Percentiles rank a stretch among this genome's conserved stretches.
Conservation (phyloP, 2,888 invertebrate species). For the Melitaea athalia region DNA sequence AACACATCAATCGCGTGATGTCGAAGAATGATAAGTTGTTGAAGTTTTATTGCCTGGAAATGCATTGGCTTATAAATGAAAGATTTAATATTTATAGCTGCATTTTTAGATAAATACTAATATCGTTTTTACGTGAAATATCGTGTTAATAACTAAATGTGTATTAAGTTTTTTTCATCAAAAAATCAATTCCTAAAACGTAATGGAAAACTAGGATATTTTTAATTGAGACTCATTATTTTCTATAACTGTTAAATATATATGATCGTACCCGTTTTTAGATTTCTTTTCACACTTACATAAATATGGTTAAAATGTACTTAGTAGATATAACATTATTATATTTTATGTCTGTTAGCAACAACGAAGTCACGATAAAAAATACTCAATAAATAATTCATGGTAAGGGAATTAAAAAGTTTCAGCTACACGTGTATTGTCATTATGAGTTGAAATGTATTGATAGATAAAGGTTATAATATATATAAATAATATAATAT, state of each 20-base stretch:
- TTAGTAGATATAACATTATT: too few relatives aligned
- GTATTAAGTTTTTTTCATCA: not conserved
- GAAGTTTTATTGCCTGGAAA: conserved; percentile 34
- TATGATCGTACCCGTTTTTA: too few relatives aligned
- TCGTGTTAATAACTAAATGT: not conserved
- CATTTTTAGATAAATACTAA: conserved; percentile 6
- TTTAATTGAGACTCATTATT: too few relatives aligned
- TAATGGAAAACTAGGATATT: too few relatives aligned
- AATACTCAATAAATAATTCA: too few relatives aligned
- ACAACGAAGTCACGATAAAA: too few relatives aligned
- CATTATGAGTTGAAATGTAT: conserved; percentile 15
- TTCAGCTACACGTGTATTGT: conserved; percentile 19
- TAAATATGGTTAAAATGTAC: too few relatives aligned
- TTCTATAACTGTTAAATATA: too few relatives aligned
- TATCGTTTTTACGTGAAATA: conserved; percentile 2
- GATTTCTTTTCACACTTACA: not conserved
- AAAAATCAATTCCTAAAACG: too few relatives aligned
- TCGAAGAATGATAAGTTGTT: conserved; percentile 36
- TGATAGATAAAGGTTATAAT: conserved; percentile 31
- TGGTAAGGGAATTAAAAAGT: not conserved
- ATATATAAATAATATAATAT: too few relatives aligned
- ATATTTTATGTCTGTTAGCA: too few relatives aligned
- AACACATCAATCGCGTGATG: conserved; percentile 36
- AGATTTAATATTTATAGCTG: conserved; percentile 23
- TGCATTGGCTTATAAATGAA: conserved; percentile 28